Conservation (phyloP, 2,888 invertebrate genomes). For the Dryococelus australis region DNA sequence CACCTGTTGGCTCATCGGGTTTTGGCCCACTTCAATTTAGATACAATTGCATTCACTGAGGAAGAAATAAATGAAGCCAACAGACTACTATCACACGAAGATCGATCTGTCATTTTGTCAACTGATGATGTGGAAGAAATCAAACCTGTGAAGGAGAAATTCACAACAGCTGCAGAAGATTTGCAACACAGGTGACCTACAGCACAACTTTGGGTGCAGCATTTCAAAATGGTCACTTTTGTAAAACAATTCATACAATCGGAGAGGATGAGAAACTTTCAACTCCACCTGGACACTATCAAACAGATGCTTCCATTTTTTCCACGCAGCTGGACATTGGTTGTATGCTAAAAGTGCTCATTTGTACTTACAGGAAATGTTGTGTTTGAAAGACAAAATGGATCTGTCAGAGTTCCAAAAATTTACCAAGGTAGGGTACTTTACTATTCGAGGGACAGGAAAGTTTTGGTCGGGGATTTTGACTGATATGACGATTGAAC, state of each 20-base stretch:
- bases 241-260: conserved; percentile 33
- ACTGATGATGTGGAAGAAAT: not conserved
- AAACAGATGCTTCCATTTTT: conserved; percentile 40
- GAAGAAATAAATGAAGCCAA: not conserved
- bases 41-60: not conserved
- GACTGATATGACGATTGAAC: conserved; percentile 34
- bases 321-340: conserved; percentile 46
- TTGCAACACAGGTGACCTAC: conserved; percentile 29
- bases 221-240: conserved; percentile 39
- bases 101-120: conserved; percentile 4
- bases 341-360: conserved; percentile 43
- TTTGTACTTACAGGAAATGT: conserved; percentile 45
- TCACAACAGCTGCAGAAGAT: not conserved
- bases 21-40: not conserved
- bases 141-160: not conserved
- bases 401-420: not conserved
- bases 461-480: conserved; percentile 26
- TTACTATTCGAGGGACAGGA: conserved; percentile 21
- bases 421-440: conserved; percentile 11
- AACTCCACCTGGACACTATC: conserved; percentile 40
- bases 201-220: conserved; percentile 41
- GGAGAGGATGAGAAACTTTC: conserved; percentile 38
- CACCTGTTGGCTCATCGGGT: conserved; percentile 1
- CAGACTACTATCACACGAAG: not conserved
- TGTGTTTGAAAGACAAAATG: conserved; percentile 31